Evolutionary conservation across 2,113 vertebrate genomes (phyloP).

Genomic region (Tupaia tana): DNA sequence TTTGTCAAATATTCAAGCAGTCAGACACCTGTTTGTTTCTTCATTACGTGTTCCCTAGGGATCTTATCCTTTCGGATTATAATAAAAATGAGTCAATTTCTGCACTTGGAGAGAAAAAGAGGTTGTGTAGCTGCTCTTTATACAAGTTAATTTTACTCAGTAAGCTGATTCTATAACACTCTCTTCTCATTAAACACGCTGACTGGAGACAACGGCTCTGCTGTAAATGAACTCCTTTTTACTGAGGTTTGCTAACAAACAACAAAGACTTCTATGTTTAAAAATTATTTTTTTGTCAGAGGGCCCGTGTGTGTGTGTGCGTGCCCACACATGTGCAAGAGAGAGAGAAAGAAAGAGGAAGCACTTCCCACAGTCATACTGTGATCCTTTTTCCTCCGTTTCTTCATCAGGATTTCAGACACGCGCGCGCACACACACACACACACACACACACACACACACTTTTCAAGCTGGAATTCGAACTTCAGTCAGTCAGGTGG

Average conservation of each 20-base stretch:
- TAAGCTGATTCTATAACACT: conserved; percentile 32
- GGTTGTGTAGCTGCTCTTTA: not conserved
- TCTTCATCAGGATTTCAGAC: too few species aligned
- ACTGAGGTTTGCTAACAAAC: conserved; percentile 14
- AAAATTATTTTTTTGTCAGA: too few species aligned
- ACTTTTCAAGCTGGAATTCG: too few species aligned
- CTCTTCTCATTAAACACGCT: conserved; percentile 29
- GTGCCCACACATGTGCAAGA: too few species aligned
- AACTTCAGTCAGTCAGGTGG: too few species aligned
- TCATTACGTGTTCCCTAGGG: not conserved
- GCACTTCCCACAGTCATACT: too few species aligned
- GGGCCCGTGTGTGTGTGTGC: too few species aligned
- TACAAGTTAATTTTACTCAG: not conserved
- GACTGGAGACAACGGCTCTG: not conserved
- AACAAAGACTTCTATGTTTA: not conserved
- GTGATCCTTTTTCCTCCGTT: too few species aligned
- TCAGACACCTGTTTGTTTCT: conserved; percentile 42
- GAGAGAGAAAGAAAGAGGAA: too few species aligned
- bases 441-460: too few species aligned
- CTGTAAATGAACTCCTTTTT: not conserved
- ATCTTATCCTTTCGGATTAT: conserved; percentile 12
- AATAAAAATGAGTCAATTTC: conserved; percentile 45
- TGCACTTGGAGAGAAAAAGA: not conserved
- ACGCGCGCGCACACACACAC: too few species aligned
- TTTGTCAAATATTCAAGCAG: not conserved